A percentile compares a stretch with the other conserved stretches of the same genome.
phyloP scores from a whole-genome alignment of 2,888 invertebrate genomes.

The Thereva nobilitata region DNA sequence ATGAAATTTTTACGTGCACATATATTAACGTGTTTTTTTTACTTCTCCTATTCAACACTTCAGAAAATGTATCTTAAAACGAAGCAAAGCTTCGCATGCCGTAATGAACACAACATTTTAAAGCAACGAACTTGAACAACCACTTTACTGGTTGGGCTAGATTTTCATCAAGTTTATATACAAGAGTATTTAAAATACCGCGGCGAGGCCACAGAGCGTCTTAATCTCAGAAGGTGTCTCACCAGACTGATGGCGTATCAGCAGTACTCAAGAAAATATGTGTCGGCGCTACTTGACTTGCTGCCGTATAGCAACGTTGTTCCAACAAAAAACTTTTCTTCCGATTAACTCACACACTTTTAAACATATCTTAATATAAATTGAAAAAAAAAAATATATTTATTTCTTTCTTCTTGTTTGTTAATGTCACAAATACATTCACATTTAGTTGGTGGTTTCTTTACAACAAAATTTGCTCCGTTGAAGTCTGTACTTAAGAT shows the following conservation, averaged over 20 bases:
- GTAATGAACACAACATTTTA: constrained; percentile 51
- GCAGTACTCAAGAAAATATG: constrained; percentile 17
- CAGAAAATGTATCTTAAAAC: constrained; percentile 58
- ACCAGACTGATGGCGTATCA: constrained; percentile 28
- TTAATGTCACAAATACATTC: too few species aligned
- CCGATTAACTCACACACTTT: too few species aligned
- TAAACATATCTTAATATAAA: too few species aligned
- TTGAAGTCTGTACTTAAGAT: constrained; percentile 3
- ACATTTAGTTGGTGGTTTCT: too few species aligned
- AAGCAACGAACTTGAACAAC: constrained; percentile 31
- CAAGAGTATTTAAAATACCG: too few species aligned
- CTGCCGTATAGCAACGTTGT: too few species aligned
- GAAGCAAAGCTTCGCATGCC: constrained; percentile 58
- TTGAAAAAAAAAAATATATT: too few species aligned
- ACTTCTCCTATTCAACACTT: constrained; percentile 39
- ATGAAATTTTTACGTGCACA: constrained; percentile 15
- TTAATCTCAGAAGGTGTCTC: constrained; percentile 27
- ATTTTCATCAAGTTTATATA: too few species aligned
- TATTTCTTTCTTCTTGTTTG: too few species aligned
- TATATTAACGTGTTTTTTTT: constrained; percentile 9
- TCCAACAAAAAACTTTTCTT: too few species aligned
- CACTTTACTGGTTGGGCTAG: constrained; percentile 36
- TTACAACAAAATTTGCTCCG: too few species aligned
- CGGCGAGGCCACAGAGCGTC: constrained; percentile 5
- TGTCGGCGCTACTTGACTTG: too few species aligned